phyloP scores from a whole-genome alignment of 2,888 invertebrate genomes.

The Hermodice carunculata region DNA sequence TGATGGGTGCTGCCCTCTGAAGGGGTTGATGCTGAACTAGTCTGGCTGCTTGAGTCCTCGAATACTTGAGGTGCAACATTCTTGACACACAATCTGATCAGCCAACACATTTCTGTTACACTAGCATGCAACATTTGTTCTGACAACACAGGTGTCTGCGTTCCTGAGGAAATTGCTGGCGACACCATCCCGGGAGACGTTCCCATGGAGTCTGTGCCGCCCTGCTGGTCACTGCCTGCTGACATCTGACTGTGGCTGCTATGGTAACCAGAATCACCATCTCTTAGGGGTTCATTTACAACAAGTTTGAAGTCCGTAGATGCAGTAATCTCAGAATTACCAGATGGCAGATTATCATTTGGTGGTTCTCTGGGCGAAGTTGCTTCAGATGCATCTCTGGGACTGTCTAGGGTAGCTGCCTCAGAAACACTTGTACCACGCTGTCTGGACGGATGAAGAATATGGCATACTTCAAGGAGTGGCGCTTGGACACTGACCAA shows the following conservation, averaged over 20 bases:
- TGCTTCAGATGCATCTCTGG: no score
- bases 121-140: no score
- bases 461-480: conserved; percentile 65
- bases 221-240: not conserved
- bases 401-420: no score
- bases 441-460: conserved; percentile 54
- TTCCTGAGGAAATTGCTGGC: not conserved
- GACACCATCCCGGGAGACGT: conserved; percentile 9
- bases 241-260: not conserved
- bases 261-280: not conserved
- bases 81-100: conserved; percentile 63
- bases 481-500: conserved; percentile 67
- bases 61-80: conserved; percentile 55
- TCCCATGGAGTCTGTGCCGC: not conserved
- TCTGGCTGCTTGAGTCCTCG: conserved; percentile 1
- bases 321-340: not conserved
- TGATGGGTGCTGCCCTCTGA: no score
- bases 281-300: not conserved
- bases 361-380: no score
- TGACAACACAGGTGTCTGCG: not conserved
- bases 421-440: no score
- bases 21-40: not conserved
- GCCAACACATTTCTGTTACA: conserved; percentile 47
- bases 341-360: not conserved
- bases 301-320: not conserved